Evolutionary conservation across 2,888 invertebrate genomes (phyloP).

Genomic region (Zeuzera pyrina): DNA sequence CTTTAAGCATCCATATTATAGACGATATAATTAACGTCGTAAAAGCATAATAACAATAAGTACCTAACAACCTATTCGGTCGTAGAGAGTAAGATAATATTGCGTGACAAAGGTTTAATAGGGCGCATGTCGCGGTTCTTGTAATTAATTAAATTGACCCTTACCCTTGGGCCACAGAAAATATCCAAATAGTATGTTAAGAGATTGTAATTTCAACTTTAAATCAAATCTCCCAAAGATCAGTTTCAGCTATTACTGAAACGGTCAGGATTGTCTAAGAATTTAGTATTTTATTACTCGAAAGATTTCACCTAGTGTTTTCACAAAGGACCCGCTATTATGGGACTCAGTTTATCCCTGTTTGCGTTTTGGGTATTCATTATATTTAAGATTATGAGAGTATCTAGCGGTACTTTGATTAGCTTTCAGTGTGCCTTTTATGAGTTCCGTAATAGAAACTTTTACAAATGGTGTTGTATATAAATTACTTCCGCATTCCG

Average conservation of each 20-base stretch:
- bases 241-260: slow-evolving; percentile 20
- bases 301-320: slow-evolving; percentile 44
- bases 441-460: slow-evolving; percentile 4
- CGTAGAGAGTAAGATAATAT: slow-evolving; percentile 38
- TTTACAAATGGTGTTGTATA: too few relatives aligned
- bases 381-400: slow-evolving; percentile 28
- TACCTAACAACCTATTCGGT: slow-evolving; percentile 26
- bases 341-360: slow-evolving; percentile 37
- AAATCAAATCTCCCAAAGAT: slow-evolving; percentile 24
- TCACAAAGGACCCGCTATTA: slow-evolving; percentile 41
- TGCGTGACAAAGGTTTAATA: slow-evolving; percentile 51
- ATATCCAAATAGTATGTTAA: slow-evolving; percentile 22
- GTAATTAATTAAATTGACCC: slow-evolving; percentile 63
- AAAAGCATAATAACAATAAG: slow-evolving; percentile 34
- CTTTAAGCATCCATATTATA: too few relatives aligned
- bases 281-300: slow-evolving; percentile 47
- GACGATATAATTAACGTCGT: slow-evolving; percentile 12
- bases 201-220: slow-evolving; percentile 32
- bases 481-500: too few relatives aligned
- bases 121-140: slow-evolving; percentile 49
- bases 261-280: slow-evolving; percentile 36
- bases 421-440: slow-evolving; percentile 13
- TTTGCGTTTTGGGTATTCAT: slow-evolving; percentile 26
- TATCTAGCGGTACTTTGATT: slow-evolving; percentile 19
- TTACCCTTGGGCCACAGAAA: slow-evolving; percentile 39